Evolutionary conservation across 2,888 invertebrate species (phyloP).

Genomic region (Acanthopleura granulata): DNA sequence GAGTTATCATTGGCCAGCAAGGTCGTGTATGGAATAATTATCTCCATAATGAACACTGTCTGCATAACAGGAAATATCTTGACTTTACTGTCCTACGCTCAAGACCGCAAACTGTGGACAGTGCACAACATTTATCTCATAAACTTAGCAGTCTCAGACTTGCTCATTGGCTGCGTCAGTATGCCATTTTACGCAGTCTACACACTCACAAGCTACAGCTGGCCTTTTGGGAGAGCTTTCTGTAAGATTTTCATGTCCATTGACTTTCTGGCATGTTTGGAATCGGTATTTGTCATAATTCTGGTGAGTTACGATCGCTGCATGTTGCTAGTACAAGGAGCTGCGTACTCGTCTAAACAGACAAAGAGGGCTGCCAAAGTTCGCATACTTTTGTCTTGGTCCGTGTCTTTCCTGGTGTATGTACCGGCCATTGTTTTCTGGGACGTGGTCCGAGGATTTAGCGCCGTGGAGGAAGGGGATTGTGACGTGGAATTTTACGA

Average conservation of each 20-base stretch:
- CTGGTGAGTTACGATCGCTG: conserved; percentile 47
- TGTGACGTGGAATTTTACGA: conserved; percentile 51
- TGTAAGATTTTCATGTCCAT: conserved; percentile 45
- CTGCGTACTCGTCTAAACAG: conserved; percentile 34
- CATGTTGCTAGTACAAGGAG: conserved; percentile 39
- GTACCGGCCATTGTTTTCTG: conserved; percentile 50
- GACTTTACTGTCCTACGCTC: conserved; percentile 41
- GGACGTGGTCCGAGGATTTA: conserved; percentile 43
- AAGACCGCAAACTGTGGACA: conserved; percentile 39
- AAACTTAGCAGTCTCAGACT: conserved; percentile 46
- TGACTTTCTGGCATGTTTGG: conserved; percentile 45
- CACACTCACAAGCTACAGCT: conserved; percentile 36
- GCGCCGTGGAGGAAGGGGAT: conserved; percentile 35
- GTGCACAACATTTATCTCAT: conserved; percentile 47
- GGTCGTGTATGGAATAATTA: conserved; percentile 24
- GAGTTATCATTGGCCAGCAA: neutral
- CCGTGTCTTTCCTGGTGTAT: conserved; percentile 40
- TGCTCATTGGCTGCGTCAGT: conserved; percentile 41
- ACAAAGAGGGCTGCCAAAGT: conserved; percentile 34
- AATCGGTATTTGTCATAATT: conserved; percentile 44
- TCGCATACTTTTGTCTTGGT: conserved; percentile 40
- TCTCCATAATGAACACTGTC: conserved; percentile 34
- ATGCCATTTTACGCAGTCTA: conserved; percentile 50
- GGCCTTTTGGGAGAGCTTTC: conserved; percentile 45
- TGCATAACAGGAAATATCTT: conserved; percentile 44